phyloP scores from a whole-genome alignment of 2,797 vertebrate genomes.

The Phataginus tricuspis region DNA sequence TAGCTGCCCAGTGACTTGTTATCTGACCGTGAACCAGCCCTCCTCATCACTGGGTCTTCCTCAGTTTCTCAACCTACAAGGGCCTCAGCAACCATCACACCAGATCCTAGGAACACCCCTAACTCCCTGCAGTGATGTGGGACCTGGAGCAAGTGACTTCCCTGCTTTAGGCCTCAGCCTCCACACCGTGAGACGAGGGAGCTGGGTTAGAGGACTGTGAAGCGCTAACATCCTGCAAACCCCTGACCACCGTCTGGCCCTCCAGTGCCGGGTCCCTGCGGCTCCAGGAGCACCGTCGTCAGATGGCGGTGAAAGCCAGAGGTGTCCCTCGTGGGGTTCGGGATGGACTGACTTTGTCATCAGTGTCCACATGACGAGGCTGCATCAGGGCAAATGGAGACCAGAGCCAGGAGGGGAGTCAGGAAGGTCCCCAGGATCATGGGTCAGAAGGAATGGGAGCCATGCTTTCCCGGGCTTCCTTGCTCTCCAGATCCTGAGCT shows the following conservation, averaged over 20 bases:
- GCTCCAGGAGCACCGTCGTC: background rate
- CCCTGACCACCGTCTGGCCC: background rate
- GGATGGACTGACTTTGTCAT: background rate
- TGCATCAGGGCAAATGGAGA: background rate
- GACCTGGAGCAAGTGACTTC: background rate
- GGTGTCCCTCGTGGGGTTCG: accelerated
- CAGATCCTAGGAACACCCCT: background rate
- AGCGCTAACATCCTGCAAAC: background rate
- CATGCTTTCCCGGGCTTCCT: background rate
- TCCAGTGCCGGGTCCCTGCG: background rate
- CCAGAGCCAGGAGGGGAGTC: background rate
- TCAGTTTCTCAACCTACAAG: background rate
- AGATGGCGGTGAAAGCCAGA: background rate
- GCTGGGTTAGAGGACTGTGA: background rate
- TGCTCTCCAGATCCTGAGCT: background rate
- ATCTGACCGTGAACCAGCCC: background rate
- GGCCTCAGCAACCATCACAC: background rate
- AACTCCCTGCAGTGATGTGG: background rate
- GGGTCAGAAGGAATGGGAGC: background rate
- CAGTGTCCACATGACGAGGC: too few species aligned
- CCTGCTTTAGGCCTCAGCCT: background rate
- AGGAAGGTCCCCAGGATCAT: background rate
- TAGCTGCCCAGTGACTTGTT: background rate
- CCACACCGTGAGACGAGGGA: background rate
- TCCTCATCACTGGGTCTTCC: background rate